Evolutionary conservation across 2,888 invertebrate species (phyloP), one percentile per base, ranked within the genome.

Genomic region (Timandra comae): DNA sequence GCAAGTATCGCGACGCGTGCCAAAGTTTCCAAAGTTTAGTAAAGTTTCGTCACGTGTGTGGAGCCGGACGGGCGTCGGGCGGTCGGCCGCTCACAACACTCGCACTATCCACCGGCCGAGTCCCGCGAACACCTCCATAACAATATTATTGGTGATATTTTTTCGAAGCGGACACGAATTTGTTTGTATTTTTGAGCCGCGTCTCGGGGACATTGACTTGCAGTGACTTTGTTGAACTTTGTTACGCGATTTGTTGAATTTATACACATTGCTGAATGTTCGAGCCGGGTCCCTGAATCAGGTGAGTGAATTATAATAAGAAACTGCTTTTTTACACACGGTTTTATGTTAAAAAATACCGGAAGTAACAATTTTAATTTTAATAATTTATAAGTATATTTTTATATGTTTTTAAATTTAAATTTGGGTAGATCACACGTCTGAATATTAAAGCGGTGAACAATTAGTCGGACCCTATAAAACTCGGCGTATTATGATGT

Each of bases 41-140:
- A 63, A 79, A 78, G 70, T 78, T 74, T 62, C 56, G 41, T 72
- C 72, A 74, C 73, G 80, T 79, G 72, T 78, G 78, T 76, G 76
- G 71, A 22, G 57, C 69, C 52, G 48, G n/a, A n/a, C 52, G 52
- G 50, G 44, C 55, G 52, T 47, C 55, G 56, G 55, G 56, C 52
- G 57, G 55, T 19, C 19, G 7, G 2, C 12, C 8, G 39, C 41
- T 41, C 35, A 49, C 45, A n/a, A n/a, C n/a, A n/a, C n/a, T n/a
- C n/a, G n/a, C n/a, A n/a, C n/a, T n/a, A n/a, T n/a, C n/a, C 57
- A 63, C 59, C 64, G 65, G 62, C 51, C 66, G 56, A 66, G 61
- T 64, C 58, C 49, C 51, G 50, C 49, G 43, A 43, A 48, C 49
- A 24, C 11, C 11, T 51, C 33, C 37, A 40, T 36, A 46, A 44